Evolutionary conservation across 2,113 vertebrate genomes (phyloP).

Genomic region (Neofelis nebulosa): DNA sequence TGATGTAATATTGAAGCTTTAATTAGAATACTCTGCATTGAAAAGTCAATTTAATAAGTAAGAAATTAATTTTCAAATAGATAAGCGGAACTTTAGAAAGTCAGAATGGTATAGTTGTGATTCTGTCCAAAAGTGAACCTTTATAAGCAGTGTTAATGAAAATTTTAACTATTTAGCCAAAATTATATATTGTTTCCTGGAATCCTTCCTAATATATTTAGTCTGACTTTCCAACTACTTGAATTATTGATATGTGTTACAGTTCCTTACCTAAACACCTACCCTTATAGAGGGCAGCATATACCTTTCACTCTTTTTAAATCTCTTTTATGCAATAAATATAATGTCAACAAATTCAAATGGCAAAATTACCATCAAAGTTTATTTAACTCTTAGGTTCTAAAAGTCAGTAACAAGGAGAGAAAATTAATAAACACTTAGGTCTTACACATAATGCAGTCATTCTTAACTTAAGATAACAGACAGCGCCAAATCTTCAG

Average conservation of each 20-base stretch:
- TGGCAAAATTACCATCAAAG: slow-evolving; percentile 52
- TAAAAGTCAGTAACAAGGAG: background rate
- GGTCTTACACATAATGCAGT: background rate
- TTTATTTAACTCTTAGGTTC: background rate
- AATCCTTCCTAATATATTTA: background rate
- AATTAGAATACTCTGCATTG: background rate
- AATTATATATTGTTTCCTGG: background rate
- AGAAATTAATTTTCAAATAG: background rate
- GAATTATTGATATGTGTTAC: background rate
- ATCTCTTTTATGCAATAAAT: slow-evolving; percentile 41
- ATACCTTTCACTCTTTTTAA: background rate
- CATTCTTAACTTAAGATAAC: slow-evolving; percentile 35
- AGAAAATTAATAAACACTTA: slow-evolving; percentile 47
- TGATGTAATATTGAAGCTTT: background rate
- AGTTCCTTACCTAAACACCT: background rate
- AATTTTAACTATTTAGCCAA: background rate
- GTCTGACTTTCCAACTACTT: background rate
- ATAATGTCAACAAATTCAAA: slow-evolving; percentile 67
- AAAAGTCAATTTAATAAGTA: background rate
- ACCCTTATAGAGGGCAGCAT: background rate
- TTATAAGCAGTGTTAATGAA: background rate
- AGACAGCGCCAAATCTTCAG: background rate
- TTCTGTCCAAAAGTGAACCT: background rate
- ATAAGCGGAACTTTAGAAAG: background rate
- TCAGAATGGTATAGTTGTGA: background rate